phyloP scores from a whole-genome alignment of 2,888 invertebrate species.

The Spisula subtruncata region DNA sequence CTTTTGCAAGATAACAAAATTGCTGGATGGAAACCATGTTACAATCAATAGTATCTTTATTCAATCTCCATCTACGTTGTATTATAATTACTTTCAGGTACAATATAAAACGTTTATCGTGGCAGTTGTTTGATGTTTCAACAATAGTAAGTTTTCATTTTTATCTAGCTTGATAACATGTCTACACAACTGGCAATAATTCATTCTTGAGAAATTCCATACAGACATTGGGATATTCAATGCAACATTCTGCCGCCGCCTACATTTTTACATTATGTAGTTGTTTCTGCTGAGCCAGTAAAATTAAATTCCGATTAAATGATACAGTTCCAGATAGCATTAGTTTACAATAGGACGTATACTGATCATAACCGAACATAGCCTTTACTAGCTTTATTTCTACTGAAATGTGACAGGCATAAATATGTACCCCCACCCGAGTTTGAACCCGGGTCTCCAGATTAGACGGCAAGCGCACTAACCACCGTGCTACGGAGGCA shows the following conservation, averaged over 20 bases:
- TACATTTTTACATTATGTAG: not conserved
- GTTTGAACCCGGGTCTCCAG: no score
- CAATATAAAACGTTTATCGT: conserved; percentile 16
- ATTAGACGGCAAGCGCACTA: no score
- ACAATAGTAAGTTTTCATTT: not conserved
- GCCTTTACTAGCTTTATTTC: no score
- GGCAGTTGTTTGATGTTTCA: conserved; percentile 10
- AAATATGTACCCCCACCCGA: no score
- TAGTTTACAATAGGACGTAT: not conserved
- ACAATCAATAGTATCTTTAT: no score
- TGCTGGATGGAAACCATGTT: no score
- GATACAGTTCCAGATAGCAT: not conserved
- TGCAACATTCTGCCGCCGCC: not conserved
- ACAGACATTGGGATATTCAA: not conserved
- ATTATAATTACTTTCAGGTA: not conserved
- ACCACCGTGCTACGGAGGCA: no score
- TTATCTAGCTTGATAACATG: not conserved
- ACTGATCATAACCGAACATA: no score
- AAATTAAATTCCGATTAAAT: not conserved
- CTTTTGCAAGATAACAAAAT: no score
- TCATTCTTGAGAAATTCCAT: not conserved
- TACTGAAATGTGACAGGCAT: no score
- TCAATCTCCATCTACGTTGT: not conserved
- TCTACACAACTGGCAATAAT: not conserved
- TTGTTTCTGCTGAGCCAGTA: not conserved